Conservation (phyloP, 2,797 vertebrate genomes). For the Steatocranus sp. region DNA sequence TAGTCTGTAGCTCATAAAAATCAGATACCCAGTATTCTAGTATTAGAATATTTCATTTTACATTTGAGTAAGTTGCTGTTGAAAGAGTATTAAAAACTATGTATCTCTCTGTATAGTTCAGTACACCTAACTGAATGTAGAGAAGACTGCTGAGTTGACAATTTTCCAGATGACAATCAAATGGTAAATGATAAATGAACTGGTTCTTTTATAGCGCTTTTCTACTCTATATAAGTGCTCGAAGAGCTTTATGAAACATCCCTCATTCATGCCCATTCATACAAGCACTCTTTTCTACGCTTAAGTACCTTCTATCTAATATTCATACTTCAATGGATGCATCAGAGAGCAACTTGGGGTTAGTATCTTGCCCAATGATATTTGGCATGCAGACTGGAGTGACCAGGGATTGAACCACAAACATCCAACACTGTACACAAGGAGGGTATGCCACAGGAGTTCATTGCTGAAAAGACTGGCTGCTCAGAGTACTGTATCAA, state of each 20-base stretch:
- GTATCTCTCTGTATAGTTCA: no score
- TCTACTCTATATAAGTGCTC: no score
- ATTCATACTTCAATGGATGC: background rate
- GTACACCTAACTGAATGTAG: background rate
- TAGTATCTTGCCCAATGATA: background rate
- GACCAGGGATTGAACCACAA: background rate
- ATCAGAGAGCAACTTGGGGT: background rate
- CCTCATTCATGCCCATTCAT: background rate
- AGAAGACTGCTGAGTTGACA: background rate
- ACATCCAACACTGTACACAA: background rate
- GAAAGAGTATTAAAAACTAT: background rate
- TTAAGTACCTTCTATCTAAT: background rate
- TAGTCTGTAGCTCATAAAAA: background rate
- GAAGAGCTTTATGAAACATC: no score
- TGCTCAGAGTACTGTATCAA: background rate
- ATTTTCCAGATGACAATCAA: background rate
- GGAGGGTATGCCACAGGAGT: background rate
- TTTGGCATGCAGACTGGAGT: background rate
- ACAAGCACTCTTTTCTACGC: background rate
- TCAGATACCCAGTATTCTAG: background rate
- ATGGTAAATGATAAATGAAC: background rate
- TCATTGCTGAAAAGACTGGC: background rate
- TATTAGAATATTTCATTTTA: background rate
- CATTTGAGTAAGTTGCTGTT: background rate
- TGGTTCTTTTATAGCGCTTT: no score